Evolutionary conservation across 2,113 vertebrate genomes (phyloP).

Genomic region (Hiodon tergisus): DNA sequence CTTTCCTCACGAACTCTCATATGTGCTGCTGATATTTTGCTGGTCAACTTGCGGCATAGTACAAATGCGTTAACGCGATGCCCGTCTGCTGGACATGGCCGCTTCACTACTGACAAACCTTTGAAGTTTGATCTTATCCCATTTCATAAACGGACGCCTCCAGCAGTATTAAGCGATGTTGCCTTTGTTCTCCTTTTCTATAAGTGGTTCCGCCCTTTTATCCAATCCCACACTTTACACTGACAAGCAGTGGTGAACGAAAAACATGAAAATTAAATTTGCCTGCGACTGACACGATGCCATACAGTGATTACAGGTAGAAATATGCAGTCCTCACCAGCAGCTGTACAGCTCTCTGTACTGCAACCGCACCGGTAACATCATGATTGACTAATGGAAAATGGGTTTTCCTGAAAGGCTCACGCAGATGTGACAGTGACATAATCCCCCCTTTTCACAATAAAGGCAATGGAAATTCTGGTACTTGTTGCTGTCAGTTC

Average conservation of each 20-base stretch:
- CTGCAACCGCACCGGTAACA: background rate
- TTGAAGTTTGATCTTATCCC: too few species aligned
- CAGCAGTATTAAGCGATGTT: too few species aligned
- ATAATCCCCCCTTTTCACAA: slow-evolving; percentile 10
- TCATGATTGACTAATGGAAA: slow-evolving; percentile 16
- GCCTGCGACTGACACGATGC: slow-evolving; percentile 5
- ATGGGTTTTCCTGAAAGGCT: slow-evolving; percentile 1
- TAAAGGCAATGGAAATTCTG: slow-evolving; percentile 7
- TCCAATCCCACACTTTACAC: background rate
- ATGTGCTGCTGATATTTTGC: too few species aligned
- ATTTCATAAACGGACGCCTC: too few species aligned
- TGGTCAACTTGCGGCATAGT: too few species aligned
- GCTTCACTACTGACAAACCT: too few species aligned
- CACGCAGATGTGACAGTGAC: background rate
- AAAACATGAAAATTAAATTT: slow-evolving; percentile 6
- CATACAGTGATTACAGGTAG: background rate
- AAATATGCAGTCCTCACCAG: background rate
- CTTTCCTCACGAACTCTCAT: too few species aligned
- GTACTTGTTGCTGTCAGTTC: slow-evolving; percentile 17
- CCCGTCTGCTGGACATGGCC: too few species aligned
- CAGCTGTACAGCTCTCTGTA: slow-evolving; percentile 1
- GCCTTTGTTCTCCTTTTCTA: too few species aligned
- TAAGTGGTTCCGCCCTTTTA: too few species aligned
- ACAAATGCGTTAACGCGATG: too few species aligned
- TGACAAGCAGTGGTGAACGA: background rate